Conservation (phyloP, 64 coral and sea anemone genomes). For the Dendronephthya gigantea region DNA sequence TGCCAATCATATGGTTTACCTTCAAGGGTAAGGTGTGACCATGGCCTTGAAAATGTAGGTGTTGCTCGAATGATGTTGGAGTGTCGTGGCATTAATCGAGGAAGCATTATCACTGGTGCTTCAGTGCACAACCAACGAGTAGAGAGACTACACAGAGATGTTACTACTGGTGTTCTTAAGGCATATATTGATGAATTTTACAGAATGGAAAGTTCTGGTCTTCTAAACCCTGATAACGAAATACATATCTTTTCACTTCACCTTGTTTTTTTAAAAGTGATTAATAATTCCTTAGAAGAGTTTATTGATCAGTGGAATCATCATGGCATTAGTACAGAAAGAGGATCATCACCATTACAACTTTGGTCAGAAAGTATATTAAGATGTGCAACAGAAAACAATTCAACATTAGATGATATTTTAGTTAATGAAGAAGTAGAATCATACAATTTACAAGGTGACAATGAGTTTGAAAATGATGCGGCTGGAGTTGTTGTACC, state of each 20-base stretch:
- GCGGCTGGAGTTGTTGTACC: conserved; percentile 13
- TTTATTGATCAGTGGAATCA: conserved; percentile 47
- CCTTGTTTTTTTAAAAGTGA: conserved; percentile 33
- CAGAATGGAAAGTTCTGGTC: background rate
- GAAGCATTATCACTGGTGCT: conserved; percentile 44
- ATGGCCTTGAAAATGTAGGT: conserved; percentile 50
- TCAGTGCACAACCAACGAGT: conserved; percentile 45
- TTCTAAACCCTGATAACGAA: no score
- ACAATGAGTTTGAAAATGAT: background rate
- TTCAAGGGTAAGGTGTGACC: conserved; percentile 38
- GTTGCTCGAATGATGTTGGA: conserved; percentile 26
- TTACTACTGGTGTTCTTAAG: conserved; percentile 26
- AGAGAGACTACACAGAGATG: conserved; percentile 31
- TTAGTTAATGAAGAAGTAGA: background rate
- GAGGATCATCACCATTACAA: conserved; percentile 29
- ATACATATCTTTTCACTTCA: conserved; percentile 39
- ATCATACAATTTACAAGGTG: conserved; percentile 10
- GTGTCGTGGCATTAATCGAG: conserved; percentile 27
- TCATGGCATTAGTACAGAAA: conserved; percentile 26
- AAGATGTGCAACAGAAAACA: background rate
- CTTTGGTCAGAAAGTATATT: conserved; percentile 49
- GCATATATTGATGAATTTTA: conserved; percentile 30
- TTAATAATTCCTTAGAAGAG: conserved; percentile 39
- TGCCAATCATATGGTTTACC: conserved; percentile 29
- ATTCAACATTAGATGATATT: background rate